Evolutionary conservation across 2,888 invertebrate species (phyloP), one percentile per base, ranked within the genome.

Genomic region (Cosmia pyralina): DNA sequence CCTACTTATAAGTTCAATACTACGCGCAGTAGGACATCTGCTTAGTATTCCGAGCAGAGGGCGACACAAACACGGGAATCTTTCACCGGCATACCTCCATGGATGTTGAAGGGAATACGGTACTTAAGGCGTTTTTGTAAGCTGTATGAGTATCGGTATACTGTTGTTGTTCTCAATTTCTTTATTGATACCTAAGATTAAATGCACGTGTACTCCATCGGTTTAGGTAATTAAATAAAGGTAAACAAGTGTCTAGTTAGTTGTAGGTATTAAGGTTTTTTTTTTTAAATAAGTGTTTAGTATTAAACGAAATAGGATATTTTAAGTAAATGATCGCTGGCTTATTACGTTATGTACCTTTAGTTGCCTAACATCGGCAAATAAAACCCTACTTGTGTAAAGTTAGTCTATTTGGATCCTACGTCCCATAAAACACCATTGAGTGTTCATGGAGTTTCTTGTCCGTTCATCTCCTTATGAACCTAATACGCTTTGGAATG

Each of bases 1-100:
- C 74, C 74, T 41, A n/a, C 78, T 63, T 79, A 82, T 69, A 82
- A 70, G 78, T 78, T 75, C 80, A 86, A 79, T 86, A 77, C 69
- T 70, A 72, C 22, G 53, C 73, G 57, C 69, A 81, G 81, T 87
- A 34, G 81, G 75, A 69, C 86, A 77, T 62, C 79, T 85, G 72
- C 52, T 86, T 86, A 80, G 75, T 85, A 86, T 86, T 74, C 86
- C 57, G 60, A 72, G 67, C 81, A 60, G 38, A 2, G 17, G 11
- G 13, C 72, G 73, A 70, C 79, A 55, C 66, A 63, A 50, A 75
- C 63, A 63, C 82, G 68, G 74, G 82, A 79, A 81, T 87, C 77
- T 86, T 81, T 87, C 81, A 70, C 82, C 66, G 66, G 50, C 72
- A 77, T 82, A 73, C 82, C 86, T 75, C 57, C 53, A 52, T 59